Base-by-base conservation (phyloP, 2,113 vertebrate species). In the Megaleporinus macrocephalus region DNA sequence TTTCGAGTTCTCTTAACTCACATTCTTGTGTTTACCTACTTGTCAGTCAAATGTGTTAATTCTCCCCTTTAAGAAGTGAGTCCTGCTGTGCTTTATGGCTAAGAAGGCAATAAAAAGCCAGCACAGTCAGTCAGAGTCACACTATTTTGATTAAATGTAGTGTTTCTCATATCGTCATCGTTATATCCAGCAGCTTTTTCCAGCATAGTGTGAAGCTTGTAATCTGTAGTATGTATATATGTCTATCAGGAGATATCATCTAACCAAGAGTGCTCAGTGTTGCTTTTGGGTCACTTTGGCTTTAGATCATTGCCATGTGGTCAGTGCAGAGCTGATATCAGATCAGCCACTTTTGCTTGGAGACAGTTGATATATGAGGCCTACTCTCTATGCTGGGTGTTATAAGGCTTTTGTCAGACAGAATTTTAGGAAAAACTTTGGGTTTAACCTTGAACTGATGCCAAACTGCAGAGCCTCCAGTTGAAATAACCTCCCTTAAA, bases 401-500 rank as follows among this genome's bases (percentile, higher is more conserved):
- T 68, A 75, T 68, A 20, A 59, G 63, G 1, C 62, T 65, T 57
- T 75, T 29, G 29, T 73, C 44, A 26, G 24, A 36, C 33, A 24
- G 5, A 14, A 66, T 41, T 62, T 57, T 61, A 47, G 30, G 49
- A 22, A 51, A 44, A 47, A 55, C 59, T 65, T 65, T 53, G n/a
- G 66, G 61, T 75, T 27, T 75, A 27, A 81, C 72, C 62, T 75
- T 75, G 72, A 57, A 68, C n/a, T 66, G 15, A 22, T 57, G 53
- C 65, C 9, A 5, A 3, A 44, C 7, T 14, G 11, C 55, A 62
- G 68, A 49, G 36, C 41, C 49, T 27, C 15, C 77, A 41, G 59
- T 20, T 20, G 20, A 59, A 57, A 29, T 75, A 75, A 66, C 44
- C 53, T 53, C 30, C 11, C 36, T 15, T 66, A 65, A 66, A 68